Base-by-base conservation (phyloP, 2,797 vertebrate species). In the Coranthus polyacanthus region DNA sequence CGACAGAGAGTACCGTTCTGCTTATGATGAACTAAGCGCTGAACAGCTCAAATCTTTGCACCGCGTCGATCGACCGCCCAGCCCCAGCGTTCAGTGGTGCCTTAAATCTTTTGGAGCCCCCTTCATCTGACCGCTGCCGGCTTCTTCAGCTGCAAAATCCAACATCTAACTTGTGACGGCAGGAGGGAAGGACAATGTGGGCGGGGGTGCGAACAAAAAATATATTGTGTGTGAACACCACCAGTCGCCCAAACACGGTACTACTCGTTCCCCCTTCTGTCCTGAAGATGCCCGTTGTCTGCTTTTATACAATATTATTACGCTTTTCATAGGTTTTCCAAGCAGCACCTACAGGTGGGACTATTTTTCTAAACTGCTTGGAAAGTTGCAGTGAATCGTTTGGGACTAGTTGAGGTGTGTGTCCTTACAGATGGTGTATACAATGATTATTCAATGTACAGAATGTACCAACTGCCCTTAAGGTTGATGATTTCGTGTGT, bases 41-140 rank as follows among this genome's bases (percentile, higher is more conserved):
- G 97, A 98, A 53, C 91, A 96, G 82, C 92, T 95, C 69, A 94
- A 95, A 75, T 94, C 92, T 71, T 80, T 98, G 89, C 91, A 94
- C 75, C 86, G 86, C 75, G 96, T 97, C 5, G 97, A 99, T 72
- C 75, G 43, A 1, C 95, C 96, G 3, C 97, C 96, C 64, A 93
- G 81, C 88, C 79, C 72, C 83, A 96, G 76, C 9, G 75, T 95
- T 37, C 96, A 96, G 79, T 97, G 93, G 91, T 99, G 98, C 75
- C 93, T 98, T 61, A 97, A 96, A 85, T 93, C 89, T 83, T 99
- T 99, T 41, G 97, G 96, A 59, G 79, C 95, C 0, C 97, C 95
- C 12, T 81, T 99, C 59, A 95, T 99, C 87, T 99, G 90, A 96
- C 1, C 69, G 0, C 13, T 6, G 37, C 42, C 8, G 12, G 7